phyloP scores from a whole-genome alignment of 2,888 invertebrate genomes.

The Tetheella fluctuosa region DNA sequence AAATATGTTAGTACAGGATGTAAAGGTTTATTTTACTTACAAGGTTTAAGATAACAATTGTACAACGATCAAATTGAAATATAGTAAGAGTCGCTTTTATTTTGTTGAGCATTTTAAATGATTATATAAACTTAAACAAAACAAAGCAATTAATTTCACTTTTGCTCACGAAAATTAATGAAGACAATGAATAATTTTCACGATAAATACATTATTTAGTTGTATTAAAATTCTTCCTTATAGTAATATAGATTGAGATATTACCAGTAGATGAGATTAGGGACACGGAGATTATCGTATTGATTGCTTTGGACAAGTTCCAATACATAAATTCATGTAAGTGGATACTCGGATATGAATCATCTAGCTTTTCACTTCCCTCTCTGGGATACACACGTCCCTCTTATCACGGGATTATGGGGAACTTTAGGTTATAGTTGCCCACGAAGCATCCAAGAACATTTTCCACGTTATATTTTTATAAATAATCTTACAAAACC shows the following conservation, averaged over 20 bases:
- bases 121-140: background rate
- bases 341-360: conserved; percentile 7
- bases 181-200: background rate
- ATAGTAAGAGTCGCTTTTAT: no score
- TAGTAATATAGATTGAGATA: background rate
- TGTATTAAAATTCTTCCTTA: background rate
- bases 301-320: conserved; percentile 9
- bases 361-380: conserved; percentile 2
- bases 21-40: no score
- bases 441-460: background rate
- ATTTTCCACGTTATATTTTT: background rate
- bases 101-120: background rate
- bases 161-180: no score
- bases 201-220: background rate
- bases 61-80: no score
- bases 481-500: background rate
- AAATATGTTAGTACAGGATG: no score
- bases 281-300: conserved; percentile 7
- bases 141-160: background rate
- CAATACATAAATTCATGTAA: conserved; percentile 9
- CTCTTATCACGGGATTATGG: background rate
- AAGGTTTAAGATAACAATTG: no score
- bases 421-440: background rate
- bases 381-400: background rate
- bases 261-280: conserved; percentile 8